Conservation (phyloP, 2,113 vertebrate species). For the Rhagologus leucostigma region DNA sequence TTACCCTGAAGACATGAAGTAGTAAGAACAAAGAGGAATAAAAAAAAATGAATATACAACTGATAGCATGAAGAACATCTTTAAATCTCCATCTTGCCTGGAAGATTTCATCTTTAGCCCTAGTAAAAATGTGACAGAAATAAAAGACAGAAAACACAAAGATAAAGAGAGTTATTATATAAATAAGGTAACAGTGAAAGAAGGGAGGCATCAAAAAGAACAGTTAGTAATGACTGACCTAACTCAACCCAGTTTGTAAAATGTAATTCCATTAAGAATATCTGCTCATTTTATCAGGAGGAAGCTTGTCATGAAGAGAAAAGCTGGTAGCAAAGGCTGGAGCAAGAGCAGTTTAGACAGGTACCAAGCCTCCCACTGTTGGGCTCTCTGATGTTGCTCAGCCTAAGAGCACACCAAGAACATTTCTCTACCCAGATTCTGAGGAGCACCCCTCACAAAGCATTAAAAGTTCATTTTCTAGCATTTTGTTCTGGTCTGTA, state of each 20-base stretch:
- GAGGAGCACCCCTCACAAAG: background rate
- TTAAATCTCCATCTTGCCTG: slow-evolving; percentile 50
- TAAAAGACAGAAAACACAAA: slow-evolving; percentile 53
- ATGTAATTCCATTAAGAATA: background rate
- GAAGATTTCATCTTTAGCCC: slow-evolving; percentile 58
- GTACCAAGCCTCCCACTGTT: background rate
- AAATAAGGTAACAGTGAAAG: background rate
- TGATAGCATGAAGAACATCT: slow-evolving; percentile 44
- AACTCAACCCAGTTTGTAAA: background rate
- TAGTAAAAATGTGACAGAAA: slow-evolving; percentile 52
- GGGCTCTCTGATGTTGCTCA: background rate
- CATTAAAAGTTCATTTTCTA: background rate
- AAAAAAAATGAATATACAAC: slow-evolving; percentile 46
- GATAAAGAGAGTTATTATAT: slow-evolving; percentile 23
- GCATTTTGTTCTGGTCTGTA: background rate
- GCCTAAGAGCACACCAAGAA: background rate
- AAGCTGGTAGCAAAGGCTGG: background rate
- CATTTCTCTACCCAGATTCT: background rate
- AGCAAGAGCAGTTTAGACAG: background rate
- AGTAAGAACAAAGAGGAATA: slow-evolving; percentile 53
- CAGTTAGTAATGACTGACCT: background rate
- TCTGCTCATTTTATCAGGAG: background rate
- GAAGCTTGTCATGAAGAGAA: background rate
- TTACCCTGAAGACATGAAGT: slow-evolving; percentile 47
- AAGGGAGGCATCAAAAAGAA: slow-evolving; percentile 2